Base-by-base conservation (phyloP, 2,888 invertebrate species). In the Theretra japonica region DNA sequence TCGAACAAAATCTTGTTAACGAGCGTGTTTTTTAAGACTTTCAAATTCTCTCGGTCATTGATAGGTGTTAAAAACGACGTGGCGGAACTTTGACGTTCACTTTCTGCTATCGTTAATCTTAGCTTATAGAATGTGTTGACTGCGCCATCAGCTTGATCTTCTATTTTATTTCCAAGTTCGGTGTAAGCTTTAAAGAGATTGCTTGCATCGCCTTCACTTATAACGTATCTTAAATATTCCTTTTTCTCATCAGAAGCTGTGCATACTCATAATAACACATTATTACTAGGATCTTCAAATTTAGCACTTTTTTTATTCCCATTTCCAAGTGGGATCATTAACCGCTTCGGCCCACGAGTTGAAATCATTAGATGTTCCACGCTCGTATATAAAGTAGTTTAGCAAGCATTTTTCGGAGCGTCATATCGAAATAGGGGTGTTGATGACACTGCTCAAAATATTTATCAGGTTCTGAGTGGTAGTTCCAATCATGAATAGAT, bases 391-490 rank as follows among this genome's bases (percentile, higher is more conserved):
- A 86, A 95, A 92, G 68, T 89, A 94, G 79, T 95, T 95, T 6
- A 95, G 78, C 95, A 76, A 95, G 84, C 75, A 94, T 88, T 78
- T 95, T 96, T 0, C 96, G 96, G 23, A 95, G 88, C 19, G 95
- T 75, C 73, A 79, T 28, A 56, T 70, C 71, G 28, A 70, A 56
- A 7, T 65, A 28, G 2, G 58, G 50, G 15, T 60, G 23, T 33
- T 65, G 68, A 25, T 73, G 71, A 41, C 53, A 68, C 59, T 57
- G 70, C 0, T 58, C 50, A n/a, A 62, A n/a, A 8, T 70, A 95
- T 79, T 91, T 83, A 33, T 72, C 53, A 33, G 70, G 21, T 65
- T 74, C 50, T 68, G 56, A 50, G 21, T 92, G 1, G 93, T 94
- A 77, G 95, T 75, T 73, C 74, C 74, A 75, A 7, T 75, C 74